Conservation (phyloP, 2,113 vertebrate genomes). For the Rhynchomys soricoides region DNA sequence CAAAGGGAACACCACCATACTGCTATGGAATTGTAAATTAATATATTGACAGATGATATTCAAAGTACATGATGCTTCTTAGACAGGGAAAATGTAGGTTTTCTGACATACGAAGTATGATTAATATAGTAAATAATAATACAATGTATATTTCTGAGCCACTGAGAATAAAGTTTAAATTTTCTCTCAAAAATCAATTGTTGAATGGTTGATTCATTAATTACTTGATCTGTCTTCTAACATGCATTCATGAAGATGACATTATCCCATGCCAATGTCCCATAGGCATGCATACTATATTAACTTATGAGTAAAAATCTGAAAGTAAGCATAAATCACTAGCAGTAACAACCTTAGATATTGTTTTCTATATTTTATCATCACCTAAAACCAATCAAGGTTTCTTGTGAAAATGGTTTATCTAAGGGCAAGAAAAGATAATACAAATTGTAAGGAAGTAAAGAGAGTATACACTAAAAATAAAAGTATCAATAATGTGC, state of each 20-base stretch:
- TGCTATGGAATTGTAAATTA: background rate
- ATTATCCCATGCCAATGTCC: too few species aligned
- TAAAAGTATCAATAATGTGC: background rate
- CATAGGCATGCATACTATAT: background rate
- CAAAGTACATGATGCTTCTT: background rate
- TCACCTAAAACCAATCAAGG: background rate
- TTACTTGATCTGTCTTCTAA: background rate
- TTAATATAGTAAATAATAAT: background rate
- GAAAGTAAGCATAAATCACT: background rate
- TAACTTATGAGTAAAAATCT: background rate
- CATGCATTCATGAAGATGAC: background rate
- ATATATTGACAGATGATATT: background rate
- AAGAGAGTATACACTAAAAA: background rate
- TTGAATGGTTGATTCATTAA: background rate
- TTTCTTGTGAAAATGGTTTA: background rate
- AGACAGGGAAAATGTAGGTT: too few species aligned
- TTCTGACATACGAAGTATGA: background rate
- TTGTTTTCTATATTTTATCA: background rate
- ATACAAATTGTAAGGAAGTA: background rate
- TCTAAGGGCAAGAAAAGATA: background rate
- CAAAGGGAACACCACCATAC: background rate
- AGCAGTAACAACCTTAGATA: background rate
- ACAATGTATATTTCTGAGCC: background rate
- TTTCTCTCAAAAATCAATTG: background rate
- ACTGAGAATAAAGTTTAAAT: background rate